Evolutionary conservation across 2,797 vertebrate species (phyloP).

Genomic region (Megaceryle alcyon): DNA sequence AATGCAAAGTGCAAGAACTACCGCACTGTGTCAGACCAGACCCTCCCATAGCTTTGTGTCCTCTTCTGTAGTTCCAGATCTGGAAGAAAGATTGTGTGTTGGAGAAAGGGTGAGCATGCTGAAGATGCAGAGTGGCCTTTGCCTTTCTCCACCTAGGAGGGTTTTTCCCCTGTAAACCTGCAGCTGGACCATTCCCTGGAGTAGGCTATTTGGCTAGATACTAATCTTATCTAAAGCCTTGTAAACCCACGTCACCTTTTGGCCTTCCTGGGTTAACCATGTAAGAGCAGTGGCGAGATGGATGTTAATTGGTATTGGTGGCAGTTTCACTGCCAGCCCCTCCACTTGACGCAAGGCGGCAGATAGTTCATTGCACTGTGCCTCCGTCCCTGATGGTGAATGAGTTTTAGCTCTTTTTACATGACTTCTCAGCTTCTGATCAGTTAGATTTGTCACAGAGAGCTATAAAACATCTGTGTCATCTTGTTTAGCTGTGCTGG

Average conservation of each 20-base stretch:
- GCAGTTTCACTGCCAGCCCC: background rate
- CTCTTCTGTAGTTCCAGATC: fast-evolving
- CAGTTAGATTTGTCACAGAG: background rate
- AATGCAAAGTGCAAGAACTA: background rate
- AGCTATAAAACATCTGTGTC: background rate
- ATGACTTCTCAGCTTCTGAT: background rate
- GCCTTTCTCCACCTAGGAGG: background rate
- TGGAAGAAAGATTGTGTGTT: background rate
- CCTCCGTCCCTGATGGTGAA: background rate
- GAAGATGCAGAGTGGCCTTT: background rate
- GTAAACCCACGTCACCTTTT: background rate
- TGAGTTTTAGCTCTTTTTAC: background rate
- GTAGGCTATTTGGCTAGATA: background rate
- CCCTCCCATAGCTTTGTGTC: background rate
- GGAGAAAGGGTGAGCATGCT: fast-evolving
- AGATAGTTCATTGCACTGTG: background rate
- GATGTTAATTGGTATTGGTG: background rate
- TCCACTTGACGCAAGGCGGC: background rate
- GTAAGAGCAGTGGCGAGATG: background rate
- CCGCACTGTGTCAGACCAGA: background rate
- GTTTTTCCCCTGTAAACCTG: background rate
- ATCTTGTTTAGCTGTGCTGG: background rate
- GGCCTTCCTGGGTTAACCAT: background rate
- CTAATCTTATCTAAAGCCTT: background rate
- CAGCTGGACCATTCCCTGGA: background rate